A percentile compares a stretch with the other conserved stretches of the same genome.
Evolutionary conservation across 2,113 vertebrate genomes (phyloP).

Genomic region (Sinocyclocheilus rhinocerous): DNA sequence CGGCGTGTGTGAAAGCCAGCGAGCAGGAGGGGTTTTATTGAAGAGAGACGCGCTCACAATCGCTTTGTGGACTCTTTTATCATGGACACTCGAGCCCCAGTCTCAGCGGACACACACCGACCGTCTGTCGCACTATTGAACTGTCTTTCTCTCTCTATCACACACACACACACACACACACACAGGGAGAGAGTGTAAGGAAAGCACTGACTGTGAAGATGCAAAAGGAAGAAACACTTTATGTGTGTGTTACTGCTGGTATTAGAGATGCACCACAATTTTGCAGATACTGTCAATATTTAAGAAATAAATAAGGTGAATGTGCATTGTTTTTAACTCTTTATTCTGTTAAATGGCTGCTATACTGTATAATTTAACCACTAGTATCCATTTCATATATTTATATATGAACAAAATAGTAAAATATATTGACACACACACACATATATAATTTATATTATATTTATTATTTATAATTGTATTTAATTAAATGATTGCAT

Average conservation of each 20-base stretch:
- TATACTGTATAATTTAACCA: too few species aligned
- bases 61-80: constrained; percentile 72
- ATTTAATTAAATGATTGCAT: too few species aligned
- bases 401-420: too few species aligned
- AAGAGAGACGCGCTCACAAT: constrained; percentile 69
- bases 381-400: too few species aligned
- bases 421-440: too few species aligned
- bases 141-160: constrained; percentile 6
- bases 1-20: constrained; percentile 71
- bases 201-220: neutral
- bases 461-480: too few species aligned
- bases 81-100: constrained; percentile 54
- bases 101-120: constrained; percentile 54
- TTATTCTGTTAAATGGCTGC: too few species aligned
- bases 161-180: neutral
- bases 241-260: neutral
- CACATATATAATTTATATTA: too few species aligned
- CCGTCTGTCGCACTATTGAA: constrained; percentile 54
- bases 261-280: neutral
- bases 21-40: constrained; percentile 62
- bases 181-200: neutral
- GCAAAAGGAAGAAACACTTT: constrained; percentile 1
- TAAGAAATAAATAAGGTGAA: too few species aligned
- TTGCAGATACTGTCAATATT: neutral
- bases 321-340: too few species aligned